Percentiles rank a stretch among this genome's conserved stretches.
These are phyloP conservation scores for Archips crataeganus DNA, from an alignment of 2,888 invertebrate species.

Conservation along the genomic window DNA sequence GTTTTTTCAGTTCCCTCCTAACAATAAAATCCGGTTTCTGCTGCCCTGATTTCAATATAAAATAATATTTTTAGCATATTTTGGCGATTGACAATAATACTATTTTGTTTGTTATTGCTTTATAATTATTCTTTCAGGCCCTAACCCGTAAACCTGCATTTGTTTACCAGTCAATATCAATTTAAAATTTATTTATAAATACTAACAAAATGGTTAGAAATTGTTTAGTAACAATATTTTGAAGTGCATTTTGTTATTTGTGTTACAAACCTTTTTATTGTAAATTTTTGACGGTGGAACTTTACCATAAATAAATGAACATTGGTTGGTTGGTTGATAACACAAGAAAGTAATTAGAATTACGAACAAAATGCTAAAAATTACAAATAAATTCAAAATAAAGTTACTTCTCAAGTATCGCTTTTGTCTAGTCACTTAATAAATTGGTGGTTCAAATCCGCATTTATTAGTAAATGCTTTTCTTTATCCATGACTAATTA, in stretches of 20 bases:
- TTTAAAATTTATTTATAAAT: conserved; percentile 5
- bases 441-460: conserved; percentile 33
- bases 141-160: conserved; percentile 27
- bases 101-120: not conserved
- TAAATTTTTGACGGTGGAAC: not conserved
- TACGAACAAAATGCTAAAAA: not conserved
- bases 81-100: conserved; percentile 1
- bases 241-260: not conserved
- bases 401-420: conserved; percentile 31
- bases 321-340: not conserved
- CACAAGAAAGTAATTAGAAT: not conserved
- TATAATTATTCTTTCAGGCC: not conserved
- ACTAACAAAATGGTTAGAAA: conserved; percentile 21
- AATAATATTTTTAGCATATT: not conserved
- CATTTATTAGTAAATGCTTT: conserved; percentile 34
- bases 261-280: not conserved
- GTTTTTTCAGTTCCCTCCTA: no score
- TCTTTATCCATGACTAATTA: not conserved
- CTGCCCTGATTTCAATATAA: no score
- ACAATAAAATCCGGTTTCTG: no score
- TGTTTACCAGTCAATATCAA: conserved; percentile 24
- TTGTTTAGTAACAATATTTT: conserved; percentile 18
- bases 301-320: not conserved
- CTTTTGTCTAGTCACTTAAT: conserved; percentile 48
- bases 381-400: conserved; percentile 17